Percentiles rank a stretch among this genome's conserved stretches.
phyloP scores from a whole-genome alignment of 2,113 vertebrate species.

The Bujurquina vittata region DNA sequence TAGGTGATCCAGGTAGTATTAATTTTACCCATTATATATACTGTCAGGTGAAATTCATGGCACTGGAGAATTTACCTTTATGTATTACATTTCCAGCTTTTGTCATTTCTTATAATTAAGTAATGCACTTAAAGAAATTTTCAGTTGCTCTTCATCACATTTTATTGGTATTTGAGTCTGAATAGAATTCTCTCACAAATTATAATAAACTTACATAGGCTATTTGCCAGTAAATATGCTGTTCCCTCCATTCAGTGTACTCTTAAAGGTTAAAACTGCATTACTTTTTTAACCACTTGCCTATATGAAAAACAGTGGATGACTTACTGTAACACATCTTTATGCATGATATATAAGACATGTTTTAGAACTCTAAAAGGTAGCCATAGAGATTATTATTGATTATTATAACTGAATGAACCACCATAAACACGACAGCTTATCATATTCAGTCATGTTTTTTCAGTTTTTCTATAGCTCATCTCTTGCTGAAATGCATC shows the following conservation, averaged over 20 bases:
- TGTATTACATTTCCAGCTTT: neutral
- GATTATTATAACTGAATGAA: neutral
- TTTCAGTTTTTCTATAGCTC: neutral
- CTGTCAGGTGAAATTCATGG: neutral
- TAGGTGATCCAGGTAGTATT: neutral
- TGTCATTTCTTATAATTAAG: neutral
- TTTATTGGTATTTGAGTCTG: neutral
- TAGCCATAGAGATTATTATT: neutral
- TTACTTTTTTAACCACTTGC: neutral
- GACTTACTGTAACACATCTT: neutral
- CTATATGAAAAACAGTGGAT: neutral
- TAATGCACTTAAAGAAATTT: too few relatives aligned
- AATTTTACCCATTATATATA: neutral
- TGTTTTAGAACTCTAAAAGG: neutral
- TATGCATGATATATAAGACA: neutral
- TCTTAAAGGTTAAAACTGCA: neutral
- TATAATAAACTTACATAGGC: too few relatives aligned
- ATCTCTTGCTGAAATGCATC: neutral
- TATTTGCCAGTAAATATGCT: neutral
- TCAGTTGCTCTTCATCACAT: neutral
- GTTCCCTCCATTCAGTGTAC: rapidly evolving
- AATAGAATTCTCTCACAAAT: neutral
- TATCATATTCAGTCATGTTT: neutral
- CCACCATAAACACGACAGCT: neutral
- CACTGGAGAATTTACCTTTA: neutral